phyloP scores from a whole-genome alignment of 2,888 invertebrate genomes.

The Xylota segnis region DNA sequence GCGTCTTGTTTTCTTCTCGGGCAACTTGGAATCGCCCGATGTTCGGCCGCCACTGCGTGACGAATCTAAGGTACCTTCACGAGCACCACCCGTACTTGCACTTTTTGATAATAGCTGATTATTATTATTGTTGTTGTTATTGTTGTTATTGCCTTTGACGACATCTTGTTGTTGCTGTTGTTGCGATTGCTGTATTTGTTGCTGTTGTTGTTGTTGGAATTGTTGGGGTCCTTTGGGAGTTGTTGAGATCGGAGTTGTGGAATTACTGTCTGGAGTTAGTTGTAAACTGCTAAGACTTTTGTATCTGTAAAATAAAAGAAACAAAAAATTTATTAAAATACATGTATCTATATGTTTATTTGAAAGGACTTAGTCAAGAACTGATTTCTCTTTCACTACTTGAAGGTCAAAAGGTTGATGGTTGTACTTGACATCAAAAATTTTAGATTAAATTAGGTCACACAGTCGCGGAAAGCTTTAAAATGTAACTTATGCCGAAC shows the following conservation, averaged over 20 bases:
- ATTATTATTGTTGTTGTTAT: slow-evolving; percentile 59
- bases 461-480: too few species aligned
- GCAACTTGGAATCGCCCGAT: slow-evolving; percentile 94
- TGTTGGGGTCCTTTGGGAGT: slow-evolving; percentile 82
- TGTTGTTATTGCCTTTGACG: slow-evolving; percentile 64
- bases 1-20: slow-evolving; percentile 92
- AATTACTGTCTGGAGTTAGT: slow-evolving; percentile 83
- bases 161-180: slow-evolving; percentile 79
- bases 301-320: slow-evolving; percentile 80
- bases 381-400: too few species aligned
- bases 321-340: too few species aligned
- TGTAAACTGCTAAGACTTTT: slow-evolving; percentile 85
- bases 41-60: slow-evolving; percentile 95
- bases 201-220: slow-evolving; percentile 73
- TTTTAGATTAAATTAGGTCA: too few species aligned
- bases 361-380: not conserved
- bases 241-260: slow-evolving; percentile 84
- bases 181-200: slow-evolving; percentile 78
- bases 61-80: slow-evolving; percentile 94
- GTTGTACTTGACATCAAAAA: too few species aligned
- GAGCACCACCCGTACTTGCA: slow-evolving; percentile 84
- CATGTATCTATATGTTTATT: too few species aligned
- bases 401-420: too few species aligned
- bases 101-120: slow-evolving; percentile 79
- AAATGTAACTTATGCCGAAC: too few species aligned